These are phyloP conservation scores for Alectura lathami DNA, from an alignment of 2,113 vertebrate species.

Conservation along the genomic window DNA sequence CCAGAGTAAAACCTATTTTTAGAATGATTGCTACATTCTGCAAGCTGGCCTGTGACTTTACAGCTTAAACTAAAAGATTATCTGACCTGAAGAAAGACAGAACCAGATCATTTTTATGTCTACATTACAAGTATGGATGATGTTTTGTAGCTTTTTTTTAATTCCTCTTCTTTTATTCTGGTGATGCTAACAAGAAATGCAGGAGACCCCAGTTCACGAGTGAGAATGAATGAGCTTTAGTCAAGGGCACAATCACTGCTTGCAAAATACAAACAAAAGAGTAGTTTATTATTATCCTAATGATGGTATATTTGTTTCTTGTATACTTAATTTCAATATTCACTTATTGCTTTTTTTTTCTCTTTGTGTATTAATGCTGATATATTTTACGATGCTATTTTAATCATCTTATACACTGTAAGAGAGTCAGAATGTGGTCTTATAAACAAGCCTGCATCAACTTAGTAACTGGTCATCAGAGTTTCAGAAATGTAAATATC, in stretches of 20 bases:
- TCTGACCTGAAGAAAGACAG: background rate
- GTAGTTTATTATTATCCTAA: background rate
- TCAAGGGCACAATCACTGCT: background rate
- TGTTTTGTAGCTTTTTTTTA: background rate
- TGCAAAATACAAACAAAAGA: background rate
- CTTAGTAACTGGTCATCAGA: background rate
- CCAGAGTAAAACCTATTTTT: constrained; percentile 46
- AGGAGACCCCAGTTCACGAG: background rate
- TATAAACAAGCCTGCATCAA: background rate
- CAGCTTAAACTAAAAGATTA: background rate
- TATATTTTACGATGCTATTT: background rate
- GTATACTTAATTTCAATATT: background rate
- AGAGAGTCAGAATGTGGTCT: background rate
- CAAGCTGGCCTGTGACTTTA: background rate
- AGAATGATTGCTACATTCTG: background rate
- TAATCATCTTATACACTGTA: background rate
- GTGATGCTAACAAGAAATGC: background rate
- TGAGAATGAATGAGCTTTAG: background rate
- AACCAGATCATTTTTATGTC: background rate
- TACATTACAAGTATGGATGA: background rate
- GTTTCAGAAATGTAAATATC: background rate
- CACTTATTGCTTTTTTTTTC: background rate
- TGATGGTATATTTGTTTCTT: accelerated
- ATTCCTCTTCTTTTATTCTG: background rate
- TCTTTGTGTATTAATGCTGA: background rate